Percentiles rank a stretch among this genome's conserved stretches.
phyloP scores from a whole-genome alignment of 2,888 invertebrate species.

The Tetragonisca angustula region DNA sequence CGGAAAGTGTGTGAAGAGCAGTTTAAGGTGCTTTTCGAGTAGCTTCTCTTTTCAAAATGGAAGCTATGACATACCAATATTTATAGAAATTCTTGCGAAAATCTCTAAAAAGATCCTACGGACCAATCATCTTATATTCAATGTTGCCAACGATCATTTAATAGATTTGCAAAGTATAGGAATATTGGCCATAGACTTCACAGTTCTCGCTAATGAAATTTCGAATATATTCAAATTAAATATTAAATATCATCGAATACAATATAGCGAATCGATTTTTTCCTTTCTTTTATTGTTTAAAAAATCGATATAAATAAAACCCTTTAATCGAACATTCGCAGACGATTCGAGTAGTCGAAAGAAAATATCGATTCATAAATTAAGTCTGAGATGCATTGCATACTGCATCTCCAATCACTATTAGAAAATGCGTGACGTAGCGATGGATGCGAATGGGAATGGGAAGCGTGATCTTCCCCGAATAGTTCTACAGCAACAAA shows the following conservation, averaged over 20 bases:
- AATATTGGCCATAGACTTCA: neutral
- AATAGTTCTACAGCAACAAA: conserved; percentile 86
- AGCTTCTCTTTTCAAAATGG: conserved; percentile 65
- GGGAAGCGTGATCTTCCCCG: conserved; percentile 87
- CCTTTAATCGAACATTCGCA: conserved; percentile 6
- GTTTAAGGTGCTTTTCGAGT: conserved; percentile 56
- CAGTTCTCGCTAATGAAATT: neutral
- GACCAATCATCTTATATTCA: conserved; percentile 20
- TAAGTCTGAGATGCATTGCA: conserved; percentile 19
- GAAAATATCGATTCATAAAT: conserved; percentile 42
- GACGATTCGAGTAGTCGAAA: conserved; percentile 19
- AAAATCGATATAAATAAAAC: conserved; percentile 6
- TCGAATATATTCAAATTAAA: conserved; percentile 3
- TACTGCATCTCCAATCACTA: conserved; percentile 46
- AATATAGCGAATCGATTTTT: conserved; percentile 10
- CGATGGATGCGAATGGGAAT: conserved; percentile 86
- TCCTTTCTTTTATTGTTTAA: neutral
- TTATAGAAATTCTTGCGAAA: conserved; percentile 36
- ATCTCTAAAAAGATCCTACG: conserved; percentile 38
- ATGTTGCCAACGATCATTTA: conserved; percentile 34
- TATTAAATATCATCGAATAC: conserved; percentile 19
- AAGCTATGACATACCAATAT: conserved; percentile 59
- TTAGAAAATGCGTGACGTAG: conserved; percentile 64
- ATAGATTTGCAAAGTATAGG: neutral
- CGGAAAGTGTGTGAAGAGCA: conserved; percentile 54